Evolutionary conservation across 2,888 invertebrate genomes (phyloP).

Genomic region (Oxyteleia sp.): DNA sequence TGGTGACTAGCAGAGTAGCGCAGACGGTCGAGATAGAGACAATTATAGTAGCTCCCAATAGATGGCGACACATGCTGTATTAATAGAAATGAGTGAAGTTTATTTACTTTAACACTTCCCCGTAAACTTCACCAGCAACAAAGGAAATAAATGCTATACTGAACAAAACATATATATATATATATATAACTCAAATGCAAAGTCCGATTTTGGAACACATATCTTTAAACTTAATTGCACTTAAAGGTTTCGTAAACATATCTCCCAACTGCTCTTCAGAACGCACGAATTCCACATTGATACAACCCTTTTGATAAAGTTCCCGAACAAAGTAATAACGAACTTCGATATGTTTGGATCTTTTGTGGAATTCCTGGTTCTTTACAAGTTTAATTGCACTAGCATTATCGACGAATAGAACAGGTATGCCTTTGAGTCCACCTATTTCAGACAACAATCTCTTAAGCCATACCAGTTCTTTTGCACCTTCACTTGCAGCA

Average conservation of each 20-base stretch:
- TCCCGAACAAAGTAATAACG: not conserved
- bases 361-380: not conserved
- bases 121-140: too few relatives aligned
- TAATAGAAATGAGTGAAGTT: too few relatives aligned
- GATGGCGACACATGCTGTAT: not conserved
- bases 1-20: not conserved
- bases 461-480: not conserved
- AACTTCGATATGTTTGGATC: not conserved
- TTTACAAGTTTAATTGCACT: not conserved
- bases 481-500: not conserved
- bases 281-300: not conserved
- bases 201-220: too few relatives aligned
- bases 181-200: too few relatives aligned
- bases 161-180: too few relatives aligned
- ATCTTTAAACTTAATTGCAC: too few relatives aligned
- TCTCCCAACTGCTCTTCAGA: not conserved
- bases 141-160: too few relatives aligned
- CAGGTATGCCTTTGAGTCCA: not conserved
- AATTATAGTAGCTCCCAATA: constrained; percentile 2
- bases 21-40: not conserved
- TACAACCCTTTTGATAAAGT: not conserved
- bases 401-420: not conserved
- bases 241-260: not conserved
- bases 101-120: too few relatives aligned
- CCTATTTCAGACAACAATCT: not conserved